These are phyloP conservation scores for Paralinhomoeus sp. DNA, from an alignment of 2,888 invertebrate genomes.

Conservation along the genomic window DNA sequence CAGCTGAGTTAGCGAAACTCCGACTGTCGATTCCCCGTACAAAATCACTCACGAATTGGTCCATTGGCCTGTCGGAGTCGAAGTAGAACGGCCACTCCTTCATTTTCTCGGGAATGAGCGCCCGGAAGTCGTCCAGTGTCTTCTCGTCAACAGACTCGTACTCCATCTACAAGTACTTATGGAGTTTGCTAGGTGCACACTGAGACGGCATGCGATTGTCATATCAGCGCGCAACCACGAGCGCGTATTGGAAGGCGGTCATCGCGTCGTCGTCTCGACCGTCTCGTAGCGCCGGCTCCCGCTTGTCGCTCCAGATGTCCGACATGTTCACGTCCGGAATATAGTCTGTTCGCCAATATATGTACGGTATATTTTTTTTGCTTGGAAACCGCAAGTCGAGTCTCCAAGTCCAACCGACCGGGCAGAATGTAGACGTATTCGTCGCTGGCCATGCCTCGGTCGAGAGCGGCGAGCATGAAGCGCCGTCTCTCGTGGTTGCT, in stretches of 20 bases:
- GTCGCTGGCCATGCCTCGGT: not conserved
- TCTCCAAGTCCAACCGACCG: too few relatives aligned
- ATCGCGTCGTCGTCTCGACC: slow-evolving; percentile 2
- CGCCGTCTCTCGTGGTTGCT: too few relatives aligned
- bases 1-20: too few relatives aligned
- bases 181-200: too few relatives aligned
- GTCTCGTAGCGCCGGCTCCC: not conserved
- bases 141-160: slow-evolving; percentile 2
- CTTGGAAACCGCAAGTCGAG: too few relatives aligned
- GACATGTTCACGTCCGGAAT: slow-evolving; percentile 2
- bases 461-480: too few relatives aligned
- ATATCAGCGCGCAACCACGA: not conserved
- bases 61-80: not conserved
- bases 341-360: too few relatives aligned
- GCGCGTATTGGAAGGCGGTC: not conserved
- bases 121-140: slow-evolving; percentile 10
- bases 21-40: too few relatives aligned
- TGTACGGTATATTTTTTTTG: too few relatives aligned
- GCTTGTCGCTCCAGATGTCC: slow-evolving; percentile 2
- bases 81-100: slow-evolving; percentile 11
- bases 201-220: too few relatives aligned
- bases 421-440: slow-evolving; percentile 4
- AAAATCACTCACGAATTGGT: too few relatives aligned
- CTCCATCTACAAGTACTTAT: slow-evolving; percentile 4
- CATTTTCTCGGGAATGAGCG: slow-evolving; percentile 10